Percentiles rank a stretch among this genome's conserved stretches.
Evolutionary conservation across 2,113 vertebrate genomes (phyloP).

Genomic region (Gulo gulo): DNA sequence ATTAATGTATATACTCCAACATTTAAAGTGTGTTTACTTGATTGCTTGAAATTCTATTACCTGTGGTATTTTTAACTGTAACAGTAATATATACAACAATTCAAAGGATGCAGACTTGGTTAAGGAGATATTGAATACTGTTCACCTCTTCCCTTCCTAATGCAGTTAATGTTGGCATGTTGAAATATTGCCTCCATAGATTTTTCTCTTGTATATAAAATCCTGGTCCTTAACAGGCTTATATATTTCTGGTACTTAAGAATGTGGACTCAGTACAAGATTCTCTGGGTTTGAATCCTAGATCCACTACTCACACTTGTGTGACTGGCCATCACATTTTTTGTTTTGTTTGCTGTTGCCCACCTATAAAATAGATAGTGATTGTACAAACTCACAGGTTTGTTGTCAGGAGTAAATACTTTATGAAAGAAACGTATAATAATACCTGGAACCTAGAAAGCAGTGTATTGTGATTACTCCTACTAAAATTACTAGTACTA

Average conservation of each 20-base stretch:
- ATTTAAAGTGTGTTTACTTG: background rate
- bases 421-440: background rate
- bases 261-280: background rate
- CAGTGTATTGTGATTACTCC: no score
- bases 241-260: background rate
- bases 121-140: background rate
- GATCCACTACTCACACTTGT: background rate
- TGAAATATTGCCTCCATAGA: background rate
- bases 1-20: background rate
- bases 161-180: background rate
- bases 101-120: background rate
- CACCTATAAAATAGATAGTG: background rate
- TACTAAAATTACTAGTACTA: background rate
- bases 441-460: background rate
- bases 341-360: background rate
- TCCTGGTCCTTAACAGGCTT: background rate
- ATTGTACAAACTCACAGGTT: background rate
- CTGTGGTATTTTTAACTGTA: background rate
- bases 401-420: background rate
- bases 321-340: background rate
- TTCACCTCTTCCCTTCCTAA: background rate
- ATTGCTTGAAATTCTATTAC: background rate
- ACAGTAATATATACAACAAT: background rate
- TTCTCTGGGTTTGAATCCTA: background rate
- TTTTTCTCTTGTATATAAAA: background rate